These are phyloP conservation scores for Mus spicilegus DNA, from an alignment of 2,113 vertebrate genomes.

Conservation along the genomic window DNA sequence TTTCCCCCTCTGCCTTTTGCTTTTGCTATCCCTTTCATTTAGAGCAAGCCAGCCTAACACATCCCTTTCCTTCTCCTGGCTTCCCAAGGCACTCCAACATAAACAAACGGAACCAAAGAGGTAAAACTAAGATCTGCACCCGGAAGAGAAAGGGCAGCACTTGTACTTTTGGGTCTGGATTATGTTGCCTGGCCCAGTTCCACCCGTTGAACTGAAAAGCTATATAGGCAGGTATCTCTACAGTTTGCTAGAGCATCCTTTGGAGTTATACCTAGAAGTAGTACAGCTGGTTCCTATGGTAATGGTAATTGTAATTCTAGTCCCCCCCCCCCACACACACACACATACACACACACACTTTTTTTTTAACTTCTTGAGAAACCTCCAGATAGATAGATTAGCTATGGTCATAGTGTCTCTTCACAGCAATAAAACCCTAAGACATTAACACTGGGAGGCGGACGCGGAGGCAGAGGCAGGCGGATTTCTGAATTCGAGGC, in stretches of 20 bases:
- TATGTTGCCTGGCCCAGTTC: background rate
- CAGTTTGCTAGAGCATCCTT: background rate
- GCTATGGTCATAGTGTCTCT: background rate
- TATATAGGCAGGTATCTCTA: background rate
- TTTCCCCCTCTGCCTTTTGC: background rate
- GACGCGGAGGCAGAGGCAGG: no score
- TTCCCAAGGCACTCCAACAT: background rate
- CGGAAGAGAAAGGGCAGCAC: background rate
- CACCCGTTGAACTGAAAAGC: background rate
- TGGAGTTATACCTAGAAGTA: background rate
- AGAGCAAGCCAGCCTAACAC: background rate
- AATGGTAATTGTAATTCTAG: background rate
- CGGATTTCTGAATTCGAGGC: no score
- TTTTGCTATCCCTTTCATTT: background rate
- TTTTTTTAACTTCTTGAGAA: background rate
- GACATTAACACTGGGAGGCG: background rate
- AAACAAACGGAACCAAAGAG: background rate
- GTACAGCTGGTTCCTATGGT: background rate
- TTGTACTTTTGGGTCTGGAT: background rate
- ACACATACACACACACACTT: no score
- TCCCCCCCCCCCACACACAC: no score
- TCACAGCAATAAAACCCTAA: background rate
- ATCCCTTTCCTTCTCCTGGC: background rate
- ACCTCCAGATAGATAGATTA: background rate
- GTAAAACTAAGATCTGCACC: background rate